Evolutionary conservation across 2,888 invertebrate species (phyloP), one percentile per base, ranked within the genome.

Genomic region (Gandaritis pyraliata): DNA sequence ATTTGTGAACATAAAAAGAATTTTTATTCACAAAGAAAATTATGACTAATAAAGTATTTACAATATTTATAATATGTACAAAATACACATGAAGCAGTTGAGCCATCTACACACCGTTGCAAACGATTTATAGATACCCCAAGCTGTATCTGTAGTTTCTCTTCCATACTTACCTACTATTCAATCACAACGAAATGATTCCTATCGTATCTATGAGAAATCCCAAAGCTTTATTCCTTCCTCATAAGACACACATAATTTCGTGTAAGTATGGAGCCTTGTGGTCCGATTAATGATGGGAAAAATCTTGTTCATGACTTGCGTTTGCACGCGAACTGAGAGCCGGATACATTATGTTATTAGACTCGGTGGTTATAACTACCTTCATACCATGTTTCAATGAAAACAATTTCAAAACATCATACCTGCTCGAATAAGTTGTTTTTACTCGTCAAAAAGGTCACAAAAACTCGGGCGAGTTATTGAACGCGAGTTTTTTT

Each of bases 251-350:
- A 50, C 12, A 50, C 33, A 50, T 56, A 52, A 48, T 47, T 50
- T 39, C 39, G 33, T 33, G 10, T 11, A 33, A 33, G 10, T 33
- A 23, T 23, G 23, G 23, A 23, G 23, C 10, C 33, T 33, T 33
- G 49, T 54, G 50, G 39, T 50, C 11, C 43, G 13, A 33, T 39
- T 53, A 58, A 33, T 39, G 62, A 62, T 58, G 62, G 58, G 58
- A 58, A 63, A 58, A 55, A 58, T 58, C 58, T 55, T 55, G 51
- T 51, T 58, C 55, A 58, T 51, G 58, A 58, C 53, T 57, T 41
- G 51, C 10, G 29, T 29, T 36, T 50, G 51, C 58, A 58, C 58
- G 62, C 58, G 36, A 58, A 54, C 46, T 38, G 38, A 29, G 30
- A 33, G 48, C 58, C 13, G 49, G 59, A 49, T 43, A n/a, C 50